A percentile compares a stretch with the other conserved stretches of the same genome.
These are phyloP conservation scores for Drosophila multiciliata DNA, from an alignment of 2,888 invertebrate species.

Conservation along the genomic window DNA sequence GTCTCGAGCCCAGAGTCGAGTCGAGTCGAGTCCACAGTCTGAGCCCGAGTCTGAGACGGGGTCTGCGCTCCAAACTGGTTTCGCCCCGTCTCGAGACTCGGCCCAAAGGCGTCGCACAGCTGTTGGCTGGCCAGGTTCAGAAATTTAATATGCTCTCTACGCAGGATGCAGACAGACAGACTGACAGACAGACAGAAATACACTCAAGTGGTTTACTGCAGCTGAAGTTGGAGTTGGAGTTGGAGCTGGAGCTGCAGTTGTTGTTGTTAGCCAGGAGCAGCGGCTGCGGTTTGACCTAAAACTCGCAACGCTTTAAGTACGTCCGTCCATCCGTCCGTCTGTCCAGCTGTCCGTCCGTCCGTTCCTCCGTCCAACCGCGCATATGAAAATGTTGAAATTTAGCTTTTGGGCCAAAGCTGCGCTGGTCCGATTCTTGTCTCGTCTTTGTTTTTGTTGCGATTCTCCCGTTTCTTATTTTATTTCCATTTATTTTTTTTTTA, in stretches of 20 bases:
- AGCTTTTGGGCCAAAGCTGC: slow-evolving; percentile 45
- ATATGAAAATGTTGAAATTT: slow-evolving; percentile 54
- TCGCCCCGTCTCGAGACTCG: slow-evolving; percentile 37
- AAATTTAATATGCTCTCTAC: slow-evolving; percentile 75
- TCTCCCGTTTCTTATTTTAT: slow-evolving; percentile 1
- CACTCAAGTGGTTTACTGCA: slow-evolving; percentile 35
- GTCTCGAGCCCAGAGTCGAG: slow-evolving; percentile 34
- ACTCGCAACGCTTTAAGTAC: slow-evolving; percentile 40
- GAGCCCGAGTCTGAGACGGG: slow-evolving; percentile 14
- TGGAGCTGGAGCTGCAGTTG: slow-evolving; percentile 30
- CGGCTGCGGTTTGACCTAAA: slow-evolving; percentile 73
- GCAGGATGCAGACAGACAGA: slow-evolving; percentile 68
- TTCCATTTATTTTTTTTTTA: slow-evolving; percentile 23
- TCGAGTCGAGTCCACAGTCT: slow-evolving; percentile 13
- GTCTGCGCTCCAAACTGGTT: slow-evolving; percentile 59
- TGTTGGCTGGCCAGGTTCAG: slow-evolving; percentile 68
- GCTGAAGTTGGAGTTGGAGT: slow-evolving; percentile 17
- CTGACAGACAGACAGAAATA: slow-evolving; percentile 31
- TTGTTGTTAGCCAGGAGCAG: slow-evolving; percentile 24
- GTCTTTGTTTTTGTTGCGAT: slow-evolving; percentile 33
- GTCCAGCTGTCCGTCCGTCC: background rate
- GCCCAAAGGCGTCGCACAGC: slow-evolving; percentile 64
- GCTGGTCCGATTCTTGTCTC: slow-evolving; percentile 48
- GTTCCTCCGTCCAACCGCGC: background rate
- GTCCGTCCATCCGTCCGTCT: background rate